Conservation (phyloP, 92 coral and sea anemone genomes). For the Blastomussa wellsi region DNA sequence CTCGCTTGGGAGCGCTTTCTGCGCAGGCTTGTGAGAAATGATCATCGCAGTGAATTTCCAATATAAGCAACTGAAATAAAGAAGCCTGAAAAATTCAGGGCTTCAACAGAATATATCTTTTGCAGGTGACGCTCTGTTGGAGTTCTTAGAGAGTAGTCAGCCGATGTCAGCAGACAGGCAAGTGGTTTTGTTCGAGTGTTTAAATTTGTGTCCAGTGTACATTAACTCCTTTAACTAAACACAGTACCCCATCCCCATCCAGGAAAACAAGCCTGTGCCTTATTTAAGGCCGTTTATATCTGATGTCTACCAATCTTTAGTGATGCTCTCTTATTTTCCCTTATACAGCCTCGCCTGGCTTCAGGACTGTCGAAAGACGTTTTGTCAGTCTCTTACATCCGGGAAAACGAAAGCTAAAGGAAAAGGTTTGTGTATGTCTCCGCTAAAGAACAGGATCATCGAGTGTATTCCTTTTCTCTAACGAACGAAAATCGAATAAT, state of each 20-base stretch:
- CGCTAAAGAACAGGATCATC: background rate
- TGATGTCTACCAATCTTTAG: background rate
- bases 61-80: too few species aligned
- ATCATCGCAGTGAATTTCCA: too few species aligned
- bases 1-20: too few species aligned
- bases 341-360: slow-evolving; percentile 74
- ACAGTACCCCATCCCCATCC: background rate
- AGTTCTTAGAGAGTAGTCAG: slow-evolving; percentile 64
- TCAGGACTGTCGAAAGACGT: slow-evolving; percentile 69
- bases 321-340: background rate
- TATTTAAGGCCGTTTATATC: background rate
- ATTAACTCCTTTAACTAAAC: background rate
- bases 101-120: too few species aligned
- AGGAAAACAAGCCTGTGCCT: too few species aligned
- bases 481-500: background rate
- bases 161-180: slow-evolving; percentile 70
- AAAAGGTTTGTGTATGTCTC: slow-evolving; percentile 58
- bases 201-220: background rate
- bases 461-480: background rate
- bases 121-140: slow-evolving; percentile 65
- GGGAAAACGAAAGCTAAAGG: slow-evolving; percentile 52
- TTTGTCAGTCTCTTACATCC: slow-evolving; percentile 65
- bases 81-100: too few species aligned
- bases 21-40: too few species aligned
- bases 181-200: background rate